Conservation (phyloP, 2,888 invertebrate species). For the Tachina fera region DNA sequence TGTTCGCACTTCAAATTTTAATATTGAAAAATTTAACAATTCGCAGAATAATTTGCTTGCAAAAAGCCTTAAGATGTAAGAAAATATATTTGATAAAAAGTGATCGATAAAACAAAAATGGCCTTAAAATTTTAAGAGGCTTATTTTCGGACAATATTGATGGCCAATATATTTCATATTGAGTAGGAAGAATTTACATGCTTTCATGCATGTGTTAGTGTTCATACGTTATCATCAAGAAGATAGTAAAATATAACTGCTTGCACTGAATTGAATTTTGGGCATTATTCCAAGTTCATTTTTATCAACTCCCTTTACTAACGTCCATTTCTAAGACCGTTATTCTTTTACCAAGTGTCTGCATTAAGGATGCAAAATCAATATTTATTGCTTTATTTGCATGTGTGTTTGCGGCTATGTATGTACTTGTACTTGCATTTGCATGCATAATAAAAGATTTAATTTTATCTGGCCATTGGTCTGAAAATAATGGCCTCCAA, state of each 20-base stretch:
- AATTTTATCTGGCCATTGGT: constrained; percentile 57
- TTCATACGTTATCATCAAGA: not conserved
- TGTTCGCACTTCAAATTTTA: too few relatives aligned
- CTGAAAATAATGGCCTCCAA: constrained; percentile 57
- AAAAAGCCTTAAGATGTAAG: not conserved
- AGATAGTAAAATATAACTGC: not conserved
- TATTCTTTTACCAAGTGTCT: not conserved
- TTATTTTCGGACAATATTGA: not conserved
- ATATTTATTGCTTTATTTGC: constrained; percentile 8
- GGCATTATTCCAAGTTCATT: constrained; percentile 45
- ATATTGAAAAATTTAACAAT: too few relatives aligned
- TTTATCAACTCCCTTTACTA: not conserved
- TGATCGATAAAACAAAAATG: not conserved
- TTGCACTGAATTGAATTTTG: constrained; percentile 30
- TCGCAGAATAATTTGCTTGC: not conserved
- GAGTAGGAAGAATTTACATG: not conserved
- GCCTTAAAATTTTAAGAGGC: not conserved
- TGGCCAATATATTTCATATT: not conserved
- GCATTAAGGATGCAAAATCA: constrained; percentile 1
- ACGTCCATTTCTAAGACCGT: not conserved
- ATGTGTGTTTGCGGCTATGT: not conserved
- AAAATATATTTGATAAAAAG: not conserved
- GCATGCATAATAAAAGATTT: constrained; percentile 39
- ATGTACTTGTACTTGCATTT: constrained; percentile 4
- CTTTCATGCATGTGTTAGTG: not conserved